These are phyloP conservation scores for Eumeta japonica DNA, from an alignment of 1,140 invertebrate genomes.

Conservation along the genomic window DNA sequence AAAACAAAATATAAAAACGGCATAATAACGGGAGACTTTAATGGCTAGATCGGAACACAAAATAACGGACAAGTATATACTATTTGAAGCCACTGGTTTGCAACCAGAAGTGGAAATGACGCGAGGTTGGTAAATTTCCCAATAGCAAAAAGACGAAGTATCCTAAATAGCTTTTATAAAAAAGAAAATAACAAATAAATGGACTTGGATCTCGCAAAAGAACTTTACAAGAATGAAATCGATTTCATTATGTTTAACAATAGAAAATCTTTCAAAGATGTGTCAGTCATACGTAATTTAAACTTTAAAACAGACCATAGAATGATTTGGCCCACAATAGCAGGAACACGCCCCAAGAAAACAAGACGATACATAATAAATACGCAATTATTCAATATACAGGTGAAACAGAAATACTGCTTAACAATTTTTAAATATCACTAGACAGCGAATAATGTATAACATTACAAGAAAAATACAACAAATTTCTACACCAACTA, in stretches of 20 bases:
- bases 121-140: slow-evolving; percentile 6
- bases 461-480: too few species aligned
- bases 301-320: slow-evolving; percentile 14
- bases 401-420: too few species aligned
- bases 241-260: slow-evolving; percentile 12
- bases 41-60: slow-evolving; percentile 7
- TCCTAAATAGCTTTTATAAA: slow-evolving; percentile 10
- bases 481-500: too few species aligned
- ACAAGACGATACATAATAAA: too few species aligned
- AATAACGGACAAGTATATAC: slow-evolving; percentile 9
- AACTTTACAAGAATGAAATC: slow-evolving; percentile 11
- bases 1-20: slow-evolving; percentile 6
- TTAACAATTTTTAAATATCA: too few species aligned
- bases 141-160: slow-evolving; percentile 8
- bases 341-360: slow-evolving; percentile 5
- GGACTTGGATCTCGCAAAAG: slow-evolving; percentile 12
- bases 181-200: slow-evolving; percentile 8
- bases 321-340: slow-evolving; percentile 11
- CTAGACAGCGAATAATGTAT: too few species aligned
- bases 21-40: too few species aligned
- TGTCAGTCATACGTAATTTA: slow-evolving; percentile 7
- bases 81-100: slow-evolving; percentile 7
- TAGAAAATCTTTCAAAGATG: slow-evolving; percentile 7
- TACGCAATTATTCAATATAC: too few species aligned
- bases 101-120: slow-evolving; percentile 11